phyloP scores from a whole-genome alignment of 2,113 vertebrate species.

The Xenopus tropicalis region DNA sequence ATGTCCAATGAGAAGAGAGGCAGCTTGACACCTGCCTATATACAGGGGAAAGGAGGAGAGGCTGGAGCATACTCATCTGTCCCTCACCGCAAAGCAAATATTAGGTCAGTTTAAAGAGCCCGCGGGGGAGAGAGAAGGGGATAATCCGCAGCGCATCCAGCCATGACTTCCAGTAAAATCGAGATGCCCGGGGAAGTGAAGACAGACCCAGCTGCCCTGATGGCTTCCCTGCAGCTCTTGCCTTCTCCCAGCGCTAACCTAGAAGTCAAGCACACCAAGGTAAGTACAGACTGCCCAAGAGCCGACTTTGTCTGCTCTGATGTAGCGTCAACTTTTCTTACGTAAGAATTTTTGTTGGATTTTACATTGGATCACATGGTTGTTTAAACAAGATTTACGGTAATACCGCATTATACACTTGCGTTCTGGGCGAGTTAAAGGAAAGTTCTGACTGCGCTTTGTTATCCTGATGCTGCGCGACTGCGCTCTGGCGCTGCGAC shows the following conservation, averaged over 20 bases:
- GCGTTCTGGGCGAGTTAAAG: too few species aligned
- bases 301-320: too few species aligned
- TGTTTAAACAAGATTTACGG: too few species aligned
- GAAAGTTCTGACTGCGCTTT: too few species aligned
- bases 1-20: conserved; percentile 86
- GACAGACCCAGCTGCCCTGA: conserved; percentile 89
- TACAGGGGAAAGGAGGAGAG: conserved; percentile 73
- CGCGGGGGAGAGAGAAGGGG: conserved; percentile 49
- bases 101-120: conserved; percentile 51
- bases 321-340: too few species aligned
- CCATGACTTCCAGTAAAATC: conserved; percentile 95
- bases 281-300: conserved; percentile 62
- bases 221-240: conserved; percentile 94
- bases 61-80: conserved; percentile 59
- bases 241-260: conserved; percentile 90
- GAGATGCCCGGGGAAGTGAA: conserved; percentile 90
- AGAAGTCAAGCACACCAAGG: conserved; percentile 96
- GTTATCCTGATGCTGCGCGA: too few species aligned
- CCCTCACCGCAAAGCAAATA: conserved; percentile 49
- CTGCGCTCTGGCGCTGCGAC: too few species aligned
- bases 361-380: too few species aligned
- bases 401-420: too few species aligned
- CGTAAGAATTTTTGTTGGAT: too few species aligned
- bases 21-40: conserved; percentile 93
- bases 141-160: background rate